Conservation (phyloP, 1,140 invertebrate species). For the Trigoniulus corallinus region DNA sequence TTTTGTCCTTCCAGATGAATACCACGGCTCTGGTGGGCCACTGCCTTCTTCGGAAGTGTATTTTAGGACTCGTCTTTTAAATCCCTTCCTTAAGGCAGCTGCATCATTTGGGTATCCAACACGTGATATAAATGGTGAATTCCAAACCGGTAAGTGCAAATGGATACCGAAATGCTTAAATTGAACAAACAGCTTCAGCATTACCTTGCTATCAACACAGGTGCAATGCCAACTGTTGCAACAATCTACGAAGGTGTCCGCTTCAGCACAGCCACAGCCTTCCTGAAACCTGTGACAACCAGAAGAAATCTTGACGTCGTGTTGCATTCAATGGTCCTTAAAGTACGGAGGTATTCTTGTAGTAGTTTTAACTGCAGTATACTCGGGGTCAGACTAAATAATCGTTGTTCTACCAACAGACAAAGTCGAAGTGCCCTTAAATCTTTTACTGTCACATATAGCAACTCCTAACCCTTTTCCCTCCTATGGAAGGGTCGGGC, state of each 20-base stretch:
- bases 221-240: neutral
- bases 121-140: constrained; percentile 4
- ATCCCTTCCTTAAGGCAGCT: constrained; percentile 2
- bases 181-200: neutral
- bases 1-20: neutral
- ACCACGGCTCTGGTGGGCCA: neutral
- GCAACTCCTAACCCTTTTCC: no score
- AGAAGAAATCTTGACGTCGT: constrained; percentile 34
- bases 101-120: neutral
- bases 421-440: no score
- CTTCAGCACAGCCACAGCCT: constrained; percentile 10
- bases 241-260: constrained; percentile 12
- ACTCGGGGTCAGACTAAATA: no score
- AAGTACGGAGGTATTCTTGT: no score
- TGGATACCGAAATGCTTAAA: neutral
- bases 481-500: no score
- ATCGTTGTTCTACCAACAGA: no score
- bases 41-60: neutral
- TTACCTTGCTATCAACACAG: neutral
- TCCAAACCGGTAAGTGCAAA: constrained; percentile 4
- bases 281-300: constrained; percentile 11
- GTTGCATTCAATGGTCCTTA: constrained; percentile 38
- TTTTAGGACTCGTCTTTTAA: neutral
- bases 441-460: no score
- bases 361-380: no score